Percentiles rank a stretch among this genome's conserved stretches.
Conservation (phyloP, 1,140 invertebrate species). For the Pachypeltis micranthus region DNA sequence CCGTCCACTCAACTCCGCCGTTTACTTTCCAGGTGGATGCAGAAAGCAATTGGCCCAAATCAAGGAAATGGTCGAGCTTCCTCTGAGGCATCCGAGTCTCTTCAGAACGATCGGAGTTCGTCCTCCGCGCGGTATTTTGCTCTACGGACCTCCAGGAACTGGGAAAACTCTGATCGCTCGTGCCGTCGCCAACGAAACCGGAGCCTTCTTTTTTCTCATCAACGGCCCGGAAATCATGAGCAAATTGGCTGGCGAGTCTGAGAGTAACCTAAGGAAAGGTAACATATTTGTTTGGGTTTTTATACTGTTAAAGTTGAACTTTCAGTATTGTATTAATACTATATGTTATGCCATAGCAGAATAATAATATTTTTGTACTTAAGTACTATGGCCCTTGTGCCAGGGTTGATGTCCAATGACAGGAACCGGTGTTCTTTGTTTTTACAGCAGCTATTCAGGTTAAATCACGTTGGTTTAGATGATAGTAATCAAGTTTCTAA, state of each 20-base stretch:
- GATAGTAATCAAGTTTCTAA: no score
- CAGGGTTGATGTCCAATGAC: no score
- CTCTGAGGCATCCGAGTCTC: constrained; percentile 90
- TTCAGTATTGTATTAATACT: no score
- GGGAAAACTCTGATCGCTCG: constrained; percentile 96
- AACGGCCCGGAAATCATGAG: constrained; percentile 99
- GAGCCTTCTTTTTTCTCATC: constrained; percentile 98
- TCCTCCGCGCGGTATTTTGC: constrained; percentile 88
- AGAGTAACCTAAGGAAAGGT: constrained; percentile 82
- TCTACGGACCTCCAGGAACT: constrained; percentile 94
- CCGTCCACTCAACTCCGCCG: no score
- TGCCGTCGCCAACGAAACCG: constrained; percentile 98
- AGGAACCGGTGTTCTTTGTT: no score
- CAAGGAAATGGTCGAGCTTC: constrained; percentile 99
- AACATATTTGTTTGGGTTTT: no score
- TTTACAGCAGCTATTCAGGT: no score
- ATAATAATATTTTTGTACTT: no score
- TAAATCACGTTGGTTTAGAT: no score
- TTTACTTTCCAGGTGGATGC: constrained; percentile 63
- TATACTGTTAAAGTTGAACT: no score
- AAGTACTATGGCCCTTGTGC: no score
- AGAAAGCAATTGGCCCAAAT: constrained; percentile 98
- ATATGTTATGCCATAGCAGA: no score
- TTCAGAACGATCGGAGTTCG: constrained; percentile 95
- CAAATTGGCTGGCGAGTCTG: constrained; percentile 96